Evolutionary conservation across 2,888 invertebrate genomes (phyloP).

Genomic region (Colostygia pectinataria): DNA sequence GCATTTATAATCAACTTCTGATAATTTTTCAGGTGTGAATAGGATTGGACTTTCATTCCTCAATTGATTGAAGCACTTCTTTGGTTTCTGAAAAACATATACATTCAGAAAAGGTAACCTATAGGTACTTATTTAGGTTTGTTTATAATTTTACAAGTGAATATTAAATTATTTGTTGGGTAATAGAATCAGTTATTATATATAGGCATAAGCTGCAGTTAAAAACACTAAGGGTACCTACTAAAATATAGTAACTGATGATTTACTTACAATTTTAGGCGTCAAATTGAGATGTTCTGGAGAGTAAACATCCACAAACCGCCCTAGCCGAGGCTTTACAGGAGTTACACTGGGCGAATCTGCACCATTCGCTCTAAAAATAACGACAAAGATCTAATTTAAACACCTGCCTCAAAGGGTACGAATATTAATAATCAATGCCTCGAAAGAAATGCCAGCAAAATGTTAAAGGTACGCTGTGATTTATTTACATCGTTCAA

Average conservation of each 20-base stretch:
- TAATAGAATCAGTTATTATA: too few species aligned
- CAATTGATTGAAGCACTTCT: slow-evolving; percentile 43
- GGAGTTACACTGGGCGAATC: slow-evolving; percentile 61
- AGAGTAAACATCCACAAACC: slow-evolving; percentile 74
- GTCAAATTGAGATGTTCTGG: slow-evolving; percentile 77
- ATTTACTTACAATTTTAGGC: slow-evolving; percentile 67
- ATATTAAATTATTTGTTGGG: too few species aligned
- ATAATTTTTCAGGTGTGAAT: slow-evolving; percentile 59
- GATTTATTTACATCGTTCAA: slow-evolving; percentile 80
- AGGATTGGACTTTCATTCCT: slow-evolving; percentile 60
- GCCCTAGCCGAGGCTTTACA: slow-evolving; percentile 66
- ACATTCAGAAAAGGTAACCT: too few species aligned
- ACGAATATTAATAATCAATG: slow-evolving; percentile 24
- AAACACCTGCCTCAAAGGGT: slow-evolving; percentile 30
- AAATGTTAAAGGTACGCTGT: slow-evolving; percentile 60
- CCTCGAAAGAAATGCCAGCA: slow-evolving; percentile 44
- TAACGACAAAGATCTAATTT: slow-evolving; percentile 34
- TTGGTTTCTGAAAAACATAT: slow-evolving; percentile 50
- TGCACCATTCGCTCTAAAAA: slow-evolving; percentile 47
- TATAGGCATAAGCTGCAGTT: too few species aligned
- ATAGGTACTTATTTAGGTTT: too few species aligned
- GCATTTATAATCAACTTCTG: slow-evolving; percentile 61
- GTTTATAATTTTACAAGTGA: too few species aligned
- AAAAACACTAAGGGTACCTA: too few species aligned
- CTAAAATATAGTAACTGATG: too few species aligned